Conservation (phyloP, 1,140 invertebrate species). For the Aporrectodea caliginosa region DNA sequence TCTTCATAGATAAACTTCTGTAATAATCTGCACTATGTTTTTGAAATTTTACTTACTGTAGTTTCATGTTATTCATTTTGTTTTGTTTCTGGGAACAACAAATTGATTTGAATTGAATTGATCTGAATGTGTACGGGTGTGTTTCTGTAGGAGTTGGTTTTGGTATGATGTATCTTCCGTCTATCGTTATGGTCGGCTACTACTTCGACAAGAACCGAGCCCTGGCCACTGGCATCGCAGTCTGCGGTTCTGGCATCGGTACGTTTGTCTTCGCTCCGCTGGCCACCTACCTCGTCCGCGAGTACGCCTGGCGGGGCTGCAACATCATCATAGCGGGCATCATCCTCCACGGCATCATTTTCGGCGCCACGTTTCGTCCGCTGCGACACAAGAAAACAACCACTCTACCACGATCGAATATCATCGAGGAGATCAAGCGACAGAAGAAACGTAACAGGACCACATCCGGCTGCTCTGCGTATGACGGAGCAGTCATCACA, state of each 20-base stretch:
- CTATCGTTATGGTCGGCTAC: slow-evolving; percentile 88
- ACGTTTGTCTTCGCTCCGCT: slow-evolving; percentile 84
- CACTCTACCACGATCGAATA: not conserved
- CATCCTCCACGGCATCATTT: slow-evolving; percentile 73
- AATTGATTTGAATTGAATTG: too few relatives aligned
- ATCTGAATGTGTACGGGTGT: too few relatives aligned
- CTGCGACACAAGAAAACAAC: not conserved
- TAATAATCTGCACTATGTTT: too few relatives aligned
- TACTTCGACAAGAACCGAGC: slow-evolving; percentile 89
- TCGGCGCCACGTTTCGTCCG: slow-evolving; percentile 75
- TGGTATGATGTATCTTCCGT: slow-evolving; percentile 88
- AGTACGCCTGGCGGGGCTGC: slow-evolving; percentile 30
- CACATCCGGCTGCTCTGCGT: not conserved
- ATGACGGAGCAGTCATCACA: slow-evolving; percentile 20
- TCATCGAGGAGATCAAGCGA: not conserved
- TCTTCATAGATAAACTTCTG: too few relatives aligned
- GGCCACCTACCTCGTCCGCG: slow-evolving; percentile 12
- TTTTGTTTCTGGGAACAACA: too few relatives aligned
- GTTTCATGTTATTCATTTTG: too few relatives aligned
- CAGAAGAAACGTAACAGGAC: not conserved
- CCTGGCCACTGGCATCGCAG: slow-evolving; percentile 86
- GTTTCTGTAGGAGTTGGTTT: slow-evolving; percentile 75
- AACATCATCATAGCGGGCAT: slow-evolving; percentile 64
- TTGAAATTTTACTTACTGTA: too few relatives aligned
- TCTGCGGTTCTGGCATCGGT: slow-evolving; percentile 81